Evolutionary conservation across 2,113 vertebrate species (phyloP), one percentile per base, ranked within the genome.

Genomic region (Scomber scombrus): DNA sequence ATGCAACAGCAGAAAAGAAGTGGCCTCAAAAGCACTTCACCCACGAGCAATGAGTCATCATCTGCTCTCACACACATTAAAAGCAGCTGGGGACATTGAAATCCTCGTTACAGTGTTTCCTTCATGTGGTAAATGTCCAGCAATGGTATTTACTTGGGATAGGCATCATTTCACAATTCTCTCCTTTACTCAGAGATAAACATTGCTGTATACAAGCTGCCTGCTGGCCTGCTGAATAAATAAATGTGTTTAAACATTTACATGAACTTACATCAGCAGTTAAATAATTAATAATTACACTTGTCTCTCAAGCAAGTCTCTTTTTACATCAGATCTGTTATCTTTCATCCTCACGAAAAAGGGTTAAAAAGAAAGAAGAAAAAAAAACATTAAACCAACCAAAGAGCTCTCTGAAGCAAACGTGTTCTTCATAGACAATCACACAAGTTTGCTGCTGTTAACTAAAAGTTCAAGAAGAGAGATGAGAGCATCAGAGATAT

Each of bases 381-480:
- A 3, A 54, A 11, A 1, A 50, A 50, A 34, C 43, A 64, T 18
- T 0, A 63, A 54, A 16, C 3, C 11, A 12, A 14, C 2, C 1
- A 7, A 19, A 65, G 21, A 65, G 6, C 45, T 64, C 15, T 64
- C 26, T 7, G 19, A 55, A 29, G 3, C 15, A 23, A 56, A 69
- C 9, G 21, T 70, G 49, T 73, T 51, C 47, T 15, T 61, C 13
- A 23, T 54, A 40, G 46, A 61, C 16, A 31, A 63, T 76, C 26
- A 62, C 47, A 73, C 43, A 47, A 51, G 26, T 71, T 70, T 47
- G 18, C 11, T 45, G 52, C 19, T 62, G 6, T 73, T 58, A 45
- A 34, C 3, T n/a, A 8, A 29, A 31, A 51, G 19, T 60, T 76
- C 19, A 66, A 52, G 21, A 26, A 18, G 5, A 70, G 45, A 47